Evolutionary conservation across 1,140 invertebrate species (phyloP), one percentile per base, ranked within the genome.

Genomic region (Solen grandis): DNA sequence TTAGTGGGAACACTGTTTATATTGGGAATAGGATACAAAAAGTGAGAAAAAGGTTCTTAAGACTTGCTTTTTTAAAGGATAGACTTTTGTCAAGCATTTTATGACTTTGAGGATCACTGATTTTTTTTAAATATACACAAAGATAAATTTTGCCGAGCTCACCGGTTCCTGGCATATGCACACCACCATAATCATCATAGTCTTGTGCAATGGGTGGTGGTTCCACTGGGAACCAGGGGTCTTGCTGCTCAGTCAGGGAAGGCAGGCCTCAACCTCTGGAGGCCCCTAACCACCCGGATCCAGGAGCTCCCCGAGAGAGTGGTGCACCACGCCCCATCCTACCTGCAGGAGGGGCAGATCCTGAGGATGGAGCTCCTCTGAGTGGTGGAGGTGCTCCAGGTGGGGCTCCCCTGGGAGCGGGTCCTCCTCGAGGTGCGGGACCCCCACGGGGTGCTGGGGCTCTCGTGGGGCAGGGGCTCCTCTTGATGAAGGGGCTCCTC

Each of bases 171-270:
- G 33, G 41, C 63, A 10, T 55, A 19, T n/a, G 60, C 4, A 27
- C 73, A 35, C 59, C 29, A 1, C 60, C 73, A 81, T 84, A 86
- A 29, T 86, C 85, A 75, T 86, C 85, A 68, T 84, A 84, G 0
- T 72, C 65, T 41, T 41, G 50, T 59, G 50, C 46, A 54, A 46
- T 27, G 19, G 69, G 72, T 31, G 69, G 57, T 35, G 66, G 52
- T 38, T 46, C 57, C 22, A 62, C 41, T 2, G 50, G 66, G 5
- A 52, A n/a, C n/a, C 33, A 33, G 3, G 57, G 29, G 22, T 41
- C 46, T 35, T 63, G n/a, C n/a, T n/a, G n/a, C n/a, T 25, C 50
- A 54, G 19, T 54, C n/a, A n/a, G n/a, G n/a, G n/a, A n/a, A n/a
- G n/a, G n/a, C n/a, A n/a, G n/a, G n/a, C n/a, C n/a, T n/a, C n/a